phyloP scores from a whole-genome alignment of 2,797 vertebrate genomes.

The Rhadinocentrus ornatus region DNA sequence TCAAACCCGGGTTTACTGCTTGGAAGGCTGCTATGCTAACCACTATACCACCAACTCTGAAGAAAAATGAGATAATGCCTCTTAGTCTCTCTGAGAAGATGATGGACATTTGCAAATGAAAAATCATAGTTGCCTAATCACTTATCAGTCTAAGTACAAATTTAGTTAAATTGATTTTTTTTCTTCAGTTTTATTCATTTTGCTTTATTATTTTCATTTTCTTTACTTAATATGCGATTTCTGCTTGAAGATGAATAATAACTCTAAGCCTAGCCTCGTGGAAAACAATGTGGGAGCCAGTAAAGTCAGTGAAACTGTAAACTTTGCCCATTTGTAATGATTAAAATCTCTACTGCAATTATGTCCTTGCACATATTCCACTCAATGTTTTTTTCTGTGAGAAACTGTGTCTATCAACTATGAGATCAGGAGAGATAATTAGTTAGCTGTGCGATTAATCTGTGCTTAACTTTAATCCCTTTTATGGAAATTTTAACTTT shows the following conservation, averaged over 20 bases:
- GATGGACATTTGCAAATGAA: too few species aligned
- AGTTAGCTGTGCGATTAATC: slow-evolving; percentile 17
- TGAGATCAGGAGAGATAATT: slow-evolving; percentile 14
- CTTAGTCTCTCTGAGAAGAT: too few species aligned
- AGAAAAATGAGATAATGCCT: too few species aligned
- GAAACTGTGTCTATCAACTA: slow-evolving; percentile 26
- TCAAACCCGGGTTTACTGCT: too few species aligned
- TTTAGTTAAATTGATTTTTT: not conserved
- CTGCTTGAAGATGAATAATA: not conserved
- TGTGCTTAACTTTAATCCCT: slow-evolving; percentile 2
- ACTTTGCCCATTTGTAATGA: slow-evolving; percentile 1
- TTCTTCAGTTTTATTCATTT: not conserved
- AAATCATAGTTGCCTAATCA: too few species aligned
- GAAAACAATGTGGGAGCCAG: not conserved
- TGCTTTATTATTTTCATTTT: too few species aligned
- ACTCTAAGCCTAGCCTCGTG: not conserved
- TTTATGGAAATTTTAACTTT: too few species aligned
- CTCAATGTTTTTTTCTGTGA: slow-evolving; percentile 8
- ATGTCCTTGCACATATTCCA: not conserved
- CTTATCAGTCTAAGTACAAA: too few species aligned
- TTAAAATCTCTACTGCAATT: slow-evolving; percentile 12
- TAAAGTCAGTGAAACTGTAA: not conserved
- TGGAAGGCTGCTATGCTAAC: too few species aligned
- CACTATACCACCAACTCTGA: too few species aligned
- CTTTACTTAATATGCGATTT: not conserved